These are phyloP conservation scores for Alligator sinensis DNA, from an alignment of 2,113 vertebrate species.

Conservation along the genomic window DNA sequence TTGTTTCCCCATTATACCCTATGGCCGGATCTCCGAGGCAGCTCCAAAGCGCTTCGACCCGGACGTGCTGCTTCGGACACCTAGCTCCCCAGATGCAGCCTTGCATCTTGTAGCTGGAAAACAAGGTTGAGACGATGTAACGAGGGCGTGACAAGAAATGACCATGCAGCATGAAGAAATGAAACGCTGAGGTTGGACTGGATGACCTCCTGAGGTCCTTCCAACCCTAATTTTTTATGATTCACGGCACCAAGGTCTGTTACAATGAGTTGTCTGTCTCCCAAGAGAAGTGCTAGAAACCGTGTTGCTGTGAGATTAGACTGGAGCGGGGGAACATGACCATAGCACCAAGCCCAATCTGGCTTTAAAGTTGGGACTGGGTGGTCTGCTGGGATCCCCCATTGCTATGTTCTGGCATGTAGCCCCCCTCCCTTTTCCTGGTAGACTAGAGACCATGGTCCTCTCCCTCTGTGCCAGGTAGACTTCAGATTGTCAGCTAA, in stretches of 20 bases:
- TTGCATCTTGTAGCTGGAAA: neutral
- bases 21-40: too few relatives aligned
- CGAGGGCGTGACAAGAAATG: neutral
- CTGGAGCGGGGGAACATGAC: neutral
- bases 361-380: neutral
- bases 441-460: neutral
- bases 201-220: neutral
- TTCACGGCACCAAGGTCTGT: neutral
- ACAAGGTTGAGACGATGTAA: accelerated
- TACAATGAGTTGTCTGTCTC: neutral
- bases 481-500: neutral
- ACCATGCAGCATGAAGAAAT: accelerated
- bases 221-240: too few relatives aligned
- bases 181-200: neutral
- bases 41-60: too few relatives aligned
- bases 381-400: neutral
- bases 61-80: too few relatives aligned
- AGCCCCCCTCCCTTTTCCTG: neutral
- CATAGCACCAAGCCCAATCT: accelerated
- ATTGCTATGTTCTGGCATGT: neutral
- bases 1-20: too few relatives aligned
- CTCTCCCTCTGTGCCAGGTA: accelerated
- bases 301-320: neutral
- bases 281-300: neutral
- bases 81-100: neutral